Evolutionary conservation across 2,113 vertebrate genomes (phyloP).

Genomic region (Brachionichthys hirsutus): DNA sequence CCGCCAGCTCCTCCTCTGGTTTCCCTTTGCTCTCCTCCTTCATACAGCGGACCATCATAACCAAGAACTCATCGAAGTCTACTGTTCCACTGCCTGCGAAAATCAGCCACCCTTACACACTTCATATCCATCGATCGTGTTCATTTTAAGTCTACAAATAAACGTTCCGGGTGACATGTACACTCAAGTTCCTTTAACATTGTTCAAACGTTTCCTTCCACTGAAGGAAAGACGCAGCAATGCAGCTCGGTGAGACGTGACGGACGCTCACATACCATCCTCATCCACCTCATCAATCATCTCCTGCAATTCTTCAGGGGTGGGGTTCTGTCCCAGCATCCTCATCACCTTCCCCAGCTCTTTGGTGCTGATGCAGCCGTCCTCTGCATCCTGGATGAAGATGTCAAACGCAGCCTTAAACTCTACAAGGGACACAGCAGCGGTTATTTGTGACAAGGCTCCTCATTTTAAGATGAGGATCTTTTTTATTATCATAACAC

Average conservation of each 20-base stretch:
- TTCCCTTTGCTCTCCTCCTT: constrained; percentile 85
- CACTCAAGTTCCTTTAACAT: neutral
- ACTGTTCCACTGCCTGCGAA: constrained; percentile 80
- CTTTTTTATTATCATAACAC: too few relatives aligned
- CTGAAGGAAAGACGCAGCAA: too few relatives aligned
- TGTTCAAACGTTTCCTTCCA: neutral
- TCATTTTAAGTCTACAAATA: too few relatives aligned
- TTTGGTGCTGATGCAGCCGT: constrained; percentile 78
- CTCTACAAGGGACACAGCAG: constrained; percentile 49
- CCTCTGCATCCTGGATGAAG: constrained; percentile 78
- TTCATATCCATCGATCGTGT: neutral
- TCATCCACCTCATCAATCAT: constrained; percentile 81
- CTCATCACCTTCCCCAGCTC: constrained; percentile 80
- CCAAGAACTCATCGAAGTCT: constrained; percentile 83
- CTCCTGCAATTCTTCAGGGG: constrained; percentile 76
- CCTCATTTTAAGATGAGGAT: too few relatives aligned
- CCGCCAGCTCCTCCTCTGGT: constrained; percentile 81
- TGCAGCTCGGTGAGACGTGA: too few relatives aligned
- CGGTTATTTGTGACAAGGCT: neutral
- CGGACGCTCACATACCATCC: constrained; percentile 63
- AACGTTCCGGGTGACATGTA: neutral
- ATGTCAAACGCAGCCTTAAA: constrained; percentile 80
- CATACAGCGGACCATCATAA: constrained; percentile 85
- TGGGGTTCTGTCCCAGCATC: constrained; percentile 79
- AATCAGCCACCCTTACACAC: neutral